phyloP scores from a whole-genome alignment of 2,888 invertebrate species.

The Trichacis sp. region DNA sequence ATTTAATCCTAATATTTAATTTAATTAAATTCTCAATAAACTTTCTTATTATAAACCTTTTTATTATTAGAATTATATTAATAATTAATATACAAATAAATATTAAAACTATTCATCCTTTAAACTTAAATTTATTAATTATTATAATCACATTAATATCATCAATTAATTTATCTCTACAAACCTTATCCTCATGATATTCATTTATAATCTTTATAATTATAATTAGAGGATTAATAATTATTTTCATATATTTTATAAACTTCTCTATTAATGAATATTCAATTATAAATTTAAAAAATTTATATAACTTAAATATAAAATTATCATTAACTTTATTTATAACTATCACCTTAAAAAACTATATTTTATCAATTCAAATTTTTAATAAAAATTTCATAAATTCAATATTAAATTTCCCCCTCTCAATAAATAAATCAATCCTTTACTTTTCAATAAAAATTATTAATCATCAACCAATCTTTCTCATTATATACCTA shows the following conservation, averaged over 20 bases:
- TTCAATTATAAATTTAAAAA: conserved; percentile 14
- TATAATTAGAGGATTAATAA: conserved; percentile 75
- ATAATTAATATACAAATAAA: too few species aligned
- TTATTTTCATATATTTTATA: conserved; percentile 76
- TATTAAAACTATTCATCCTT: too few species aligned
- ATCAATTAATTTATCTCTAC: conserved; percentile 72
- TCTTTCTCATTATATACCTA: conserved; percentile 71
- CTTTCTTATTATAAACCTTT: too few species aligned
- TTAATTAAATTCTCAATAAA: too few species aligned
- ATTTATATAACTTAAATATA: conserved; percentile 46
- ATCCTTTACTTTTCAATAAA: too few species aligned
- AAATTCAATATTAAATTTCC: too few species aligned
- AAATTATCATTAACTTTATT: conserved; percentile 44
- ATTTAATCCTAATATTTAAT: too few species aligned
- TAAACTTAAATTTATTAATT: conserved; percentile 70
- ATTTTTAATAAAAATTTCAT: too few species aligned
- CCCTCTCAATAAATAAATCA: too few species aligned
- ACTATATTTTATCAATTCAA: not conserved
- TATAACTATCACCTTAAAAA: conserved; percentile 27
- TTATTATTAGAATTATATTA: too few species aligned
- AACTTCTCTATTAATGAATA: conserved; percentile 58
- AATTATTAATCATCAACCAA: conserved; percentile 15
- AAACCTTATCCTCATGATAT: conserved; percentile 72
- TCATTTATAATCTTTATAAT: conserved; percentile 75
- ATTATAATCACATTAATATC: conserved; percentile 73